These are phyloP conservation scores for Drosophila lowei DNA, from an alignment of 1,140 invertebrate genomes.

Conservation along the genomic window DNA sequence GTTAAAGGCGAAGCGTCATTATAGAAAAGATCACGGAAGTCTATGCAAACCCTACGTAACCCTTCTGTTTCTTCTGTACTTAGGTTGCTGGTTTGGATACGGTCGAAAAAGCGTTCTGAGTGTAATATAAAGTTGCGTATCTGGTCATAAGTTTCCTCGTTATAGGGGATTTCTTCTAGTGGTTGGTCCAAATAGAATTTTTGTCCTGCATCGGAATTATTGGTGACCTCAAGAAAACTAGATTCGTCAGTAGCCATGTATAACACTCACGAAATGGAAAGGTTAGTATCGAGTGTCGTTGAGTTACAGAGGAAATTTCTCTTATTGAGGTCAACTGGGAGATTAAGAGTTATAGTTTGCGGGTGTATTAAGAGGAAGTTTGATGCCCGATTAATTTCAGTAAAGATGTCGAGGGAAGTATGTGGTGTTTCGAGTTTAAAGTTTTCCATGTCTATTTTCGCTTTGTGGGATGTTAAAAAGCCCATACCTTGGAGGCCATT, in stretches of 20 bases:
- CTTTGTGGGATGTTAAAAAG: no score
- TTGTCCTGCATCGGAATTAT: neutral
- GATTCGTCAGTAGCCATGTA: neutral
- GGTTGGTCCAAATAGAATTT: constrained; percentile 1
- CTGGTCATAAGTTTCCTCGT: neutral
- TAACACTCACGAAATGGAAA: constrained; percentile 1
- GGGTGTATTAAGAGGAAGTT: no score
- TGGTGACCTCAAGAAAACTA: neutral
- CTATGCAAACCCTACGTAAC: neutral
- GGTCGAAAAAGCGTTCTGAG: neutral
- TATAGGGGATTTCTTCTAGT: neutral
- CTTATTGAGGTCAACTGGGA: neutral
- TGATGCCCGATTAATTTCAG: no score
- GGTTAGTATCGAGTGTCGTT: neutral
- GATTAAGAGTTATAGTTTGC: neutral
- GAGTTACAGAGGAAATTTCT: neutral
- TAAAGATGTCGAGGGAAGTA: no score
- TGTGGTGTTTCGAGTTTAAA: no score
- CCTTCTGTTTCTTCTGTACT: neutral
- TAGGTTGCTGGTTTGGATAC: neutral
- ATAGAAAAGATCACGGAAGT: constrained; percentile 2
- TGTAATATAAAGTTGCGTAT: neutral
- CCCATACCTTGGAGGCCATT: no score
- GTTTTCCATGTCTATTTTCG: no score
- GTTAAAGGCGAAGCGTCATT: constrained; percentile 1